phyloP scores from a whole-genome alignment of 2,113 vertebrate genomes.

The Saguinus imperator region DNA sequence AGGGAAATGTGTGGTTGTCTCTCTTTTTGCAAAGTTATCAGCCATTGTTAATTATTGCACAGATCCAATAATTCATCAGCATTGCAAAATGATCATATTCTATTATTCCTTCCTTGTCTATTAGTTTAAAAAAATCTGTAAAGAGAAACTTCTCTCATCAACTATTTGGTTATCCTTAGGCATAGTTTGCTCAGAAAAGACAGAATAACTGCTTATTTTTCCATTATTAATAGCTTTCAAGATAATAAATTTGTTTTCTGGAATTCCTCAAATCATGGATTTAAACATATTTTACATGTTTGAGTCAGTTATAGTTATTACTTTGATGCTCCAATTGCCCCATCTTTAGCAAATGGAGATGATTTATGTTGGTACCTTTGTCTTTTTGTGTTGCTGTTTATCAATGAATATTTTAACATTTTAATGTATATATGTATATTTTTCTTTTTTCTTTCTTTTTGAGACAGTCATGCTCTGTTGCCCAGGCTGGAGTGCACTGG shows the following conservation, averaged over 20 bases:
- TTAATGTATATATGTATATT: background rate
- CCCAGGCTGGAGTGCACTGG: no score
- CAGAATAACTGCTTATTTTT: background rate
- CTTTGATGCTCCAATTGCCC: background rate
- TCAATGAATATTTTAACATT: background rate
- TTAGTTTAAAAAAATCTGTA: constrained; percentile 11
- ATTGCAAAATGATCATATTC: background rate
- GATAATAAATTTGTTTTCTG: background rate
- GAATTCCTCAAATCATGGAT: background rate
- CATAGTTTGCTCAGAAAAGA: background rate
- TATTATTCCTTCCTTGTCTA: background rate
- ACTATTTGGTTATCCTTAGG: background rate
- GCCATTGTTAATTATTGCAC: background rate
- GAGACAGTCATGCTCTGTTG: no score
- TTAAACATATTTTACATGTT: background rate
- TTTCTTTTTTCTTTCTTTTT: no score
- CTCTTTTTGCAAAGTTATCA: background rate
- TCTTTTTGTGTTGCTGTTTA: background rate
- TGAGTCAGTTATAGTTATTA: background rate
- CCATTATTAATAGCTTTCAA: background rate
- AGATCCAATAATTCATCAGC: background rate
- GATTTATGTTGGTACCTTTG: background rate
- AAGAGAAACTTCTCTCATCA: background rate
- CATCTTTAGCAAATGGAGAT: background rate
- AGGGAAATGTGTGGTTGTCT: background rate